Base-by-base conservation (phyloP, 2,113 vertebrate species). In the Brachionichthys hirsutus region DNA sequence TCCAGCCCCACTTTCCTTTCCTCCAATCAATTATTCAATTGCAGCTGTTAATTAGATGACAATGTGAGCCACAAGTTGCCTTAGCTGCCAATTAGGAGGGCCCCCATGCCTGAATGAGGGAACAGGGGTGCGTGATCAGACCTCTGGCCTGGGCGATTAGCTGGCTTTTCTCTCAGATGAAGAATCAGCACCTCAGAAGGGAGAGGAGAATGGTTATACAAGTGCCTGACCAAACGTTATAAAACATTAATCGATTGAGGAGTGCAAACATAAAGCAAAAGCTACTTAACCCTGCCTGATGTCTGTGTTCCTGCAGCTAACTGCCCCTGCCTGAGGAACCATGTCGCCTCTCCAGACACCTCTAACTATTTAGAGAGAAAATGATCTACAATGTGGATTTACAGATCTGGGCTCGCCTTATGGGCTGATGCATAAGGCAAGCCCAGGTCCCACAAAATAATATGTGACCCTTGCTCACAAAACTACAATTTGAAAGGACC, bases 191-290 rank as follows among this genome's bases (percentile, higher is more conserved):
- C 17, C 62, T 73, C 62, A n/a, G 49, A 54, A 44, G 48, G 54
- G 46, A 3, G 46, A 50, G 17, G 40, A 18, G 5, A 41, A 68
- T 48, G 67, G 74, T 77, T 80, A 75, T 77, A 61, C 82, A 78
- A 86, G 74, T 60, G 62, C 49, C 73, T 12, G 17, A 65, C 73
- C 63, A 45, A 63, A 73, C 78, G 80, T 87, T 84, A 88, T 63
- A 78, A 68, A 88, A 85, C 73, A 36, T 30, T 36, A 48, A 86
- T 87, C 68, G 81, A 88, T 77, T 51, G 67, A 54, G 53, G 54
- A 70, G 65, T 58, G 75, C 66, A 75, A 80, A 78, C 69, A 75
- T 78, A 85, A 82, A 86, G 63, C 74, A 77, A 76, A 85, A 86
- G 74, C 78, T 81, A 84, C 81, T 87, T 85, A 81, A 43, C 49